These are phyloP conservation scores for Diceros bicornis DNA, from an alignment of 2,797 vertebrate genomes.

Conservation along the genomic window DNA sequence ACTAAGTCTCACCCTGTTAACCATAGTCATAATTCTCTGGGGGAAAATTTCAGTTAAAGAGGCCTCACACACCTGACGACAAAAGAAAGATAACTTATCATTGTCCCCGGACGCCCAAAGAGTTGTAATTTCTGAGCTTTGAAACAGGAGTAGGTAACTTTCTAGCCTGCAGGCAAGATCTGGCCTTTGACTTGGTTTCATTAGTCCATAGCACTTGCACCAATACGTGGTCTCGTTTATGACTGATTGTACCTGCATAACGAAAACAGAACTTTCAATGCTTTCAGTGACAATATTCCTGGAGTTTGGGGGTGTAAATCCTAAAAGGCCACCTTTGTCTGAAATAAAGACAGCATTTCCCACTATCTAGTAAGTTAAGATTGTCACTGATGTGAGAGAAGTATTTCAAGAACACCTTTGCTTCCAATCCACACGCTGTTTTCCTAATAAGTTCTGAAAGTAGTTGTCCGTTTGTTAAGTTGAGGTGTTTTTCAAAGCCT, in stretches of 20 bases:
- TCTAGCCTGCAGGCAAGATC: neutral
- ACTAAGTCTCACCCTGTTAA: neutral
- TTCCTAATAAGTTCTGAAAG: conserved; percentile 1
- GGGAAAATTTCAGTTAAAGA: conserved; percentile 12
- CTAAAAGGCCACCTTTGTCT: neutral
- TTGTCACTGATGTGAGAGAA: neutral
- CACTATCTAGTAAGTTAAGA: neutral
- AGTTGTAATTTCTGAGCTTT: neutral
- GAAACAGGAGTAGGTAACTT: neutral
- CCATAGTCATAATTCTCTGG: neutral
- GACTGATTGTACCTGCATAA: neutral
- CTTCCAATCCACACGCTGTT: neutral
- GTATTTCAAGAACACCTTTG: neutral
- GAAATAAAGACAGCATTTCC: neutral
- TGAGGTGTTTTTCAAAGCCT: conserved; percentile 23
- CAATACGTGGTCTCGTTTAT: neutral
- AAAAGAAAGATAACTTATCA: neutral
- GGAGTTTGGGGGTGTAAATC: neutral
- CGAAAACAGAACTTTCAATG: neutral
- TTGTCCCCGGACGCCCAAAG: neutral
- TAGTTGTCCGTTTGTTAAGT: neutral
- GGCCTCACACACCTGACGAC: neutral
- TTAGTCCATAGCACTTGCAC: neutral
- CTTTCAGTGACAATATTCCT: neutral
- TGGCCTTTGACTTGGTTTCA: neutral